These are phyloP conservation scores for Dallia pectoralis DNA, from an alignment of 2,797 vertebrate species.

Conservation along the genomic window DNA sequence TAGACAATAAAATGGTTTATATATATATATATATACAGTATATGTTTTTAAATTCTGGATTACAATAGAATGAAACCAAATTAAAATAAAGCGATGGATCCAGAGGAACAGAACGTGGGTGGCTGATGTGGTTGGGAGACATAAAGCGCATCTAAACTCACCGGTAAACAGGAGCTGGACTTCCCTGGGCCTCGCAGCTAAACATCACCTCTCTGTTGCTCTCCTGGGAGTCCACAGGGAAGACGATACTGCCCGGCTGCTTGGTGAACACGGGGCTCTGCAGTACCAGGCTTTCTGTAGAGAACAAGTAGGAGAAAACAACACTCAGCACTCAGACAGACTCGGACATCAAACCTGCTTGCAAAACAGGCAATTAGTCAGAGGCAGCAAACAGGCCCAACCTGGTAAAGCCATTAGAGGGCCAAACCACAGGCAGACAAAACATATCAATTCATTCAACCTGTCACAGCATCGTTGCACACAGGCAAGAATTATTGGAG, in stretches of 20 bases:
- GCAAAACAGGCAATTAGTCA: conserved; percentile 63
- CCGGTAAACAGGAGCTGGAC: conserved; percentile 84
- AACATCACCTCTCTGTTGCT: conserved; percentile 91
- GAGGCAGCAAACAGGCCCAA: conserved; percentile 40
- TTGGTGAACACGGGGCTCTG: conserved; percentile 88
- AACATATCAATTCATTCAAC: conserved; percentile 67
- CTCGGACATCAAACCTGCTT: conserved; percentile 40
- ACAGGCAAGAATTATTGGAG: conserved; percentile 48
- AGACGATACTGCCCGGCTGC: conserved; percentile 89
- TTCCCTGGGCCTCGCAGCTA: conserved; percentile 90
- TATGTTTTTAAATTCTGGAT: too few species aligned
- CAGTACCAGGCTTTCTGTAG: conserved; percentile 77
- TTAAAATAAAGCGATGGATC: not conserved
- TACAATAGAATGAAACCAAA: not conserved
- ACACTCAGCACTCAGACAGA: conserved; percentile 35
- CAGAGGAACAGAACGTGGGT: not conserved
- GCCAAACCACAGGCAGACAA: conserved; percentile 63
- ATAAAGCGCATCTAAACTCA: conserved; percentile 55
- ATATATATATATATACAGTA: too few species aligned
- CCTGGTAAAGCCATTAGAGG: conserved; percentile 47
- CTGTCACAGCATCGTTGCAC: conserved; percentile 46
- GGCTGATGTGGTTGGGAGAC: not conserved
- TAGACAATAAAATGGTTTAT: not conserved
- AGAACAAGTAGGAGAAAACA: conserved; percentile 35
- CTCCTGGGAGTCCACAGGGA: conserved; percentile 86